Evolutionary conservation across 1,140 invertebrate species (phyloP).

Genomic region (Colletes gigas): DNA sequence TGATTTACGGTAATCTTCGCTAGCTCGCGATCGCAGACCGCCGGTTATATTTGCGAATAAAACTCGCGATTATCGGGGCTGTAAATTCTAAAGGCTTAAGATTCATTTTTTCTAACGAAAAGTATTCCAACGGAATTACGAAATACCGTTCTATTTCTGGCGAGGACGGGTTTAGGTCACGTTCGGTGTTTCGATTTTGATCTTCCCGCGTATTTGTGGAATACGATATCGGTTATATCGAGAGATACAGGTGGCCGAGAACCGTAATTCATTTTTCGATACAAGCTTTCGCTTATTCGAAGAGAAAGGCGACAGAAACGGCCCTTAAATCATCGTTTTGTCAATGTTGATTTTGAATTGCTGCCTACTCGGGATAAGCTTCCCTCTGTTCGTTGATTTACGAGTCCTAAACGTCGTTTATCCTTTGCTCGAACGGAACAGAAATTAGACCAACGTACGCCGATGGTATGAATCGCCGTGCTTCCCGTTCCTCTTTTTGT

Average conservation of each 20-base stretch:
- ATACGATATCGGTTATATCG: no score
- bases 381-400: slow-evolving; percentile 1
- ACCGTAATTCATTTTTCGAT: no score
- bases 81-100: no score
- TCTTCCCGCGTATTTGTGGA: no score
- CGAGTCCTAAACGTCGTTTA: slow-evolving; percentile 13
- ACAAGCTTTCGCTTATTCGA: neutral
- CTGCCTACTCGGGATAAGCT: neutral
- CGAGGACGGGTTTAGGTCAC: no score
- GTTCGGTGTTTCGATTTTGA: no score
- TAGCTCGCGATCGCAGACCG: neutral
- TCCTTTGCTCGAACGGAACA: neutral
- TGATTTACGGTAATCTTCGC: neutral
- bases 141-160: no score
- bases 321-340: neutral
- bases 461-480: neutral
- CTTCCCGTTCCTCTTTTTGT: neutral
- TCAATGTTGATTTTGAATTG: slow-evolving; percentile 27
- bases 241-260: no score
- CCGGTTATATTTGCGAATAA: no score
- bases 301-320: neutral
- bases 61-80: no score
- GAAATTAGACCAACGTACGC: neutral
- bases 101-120: no score
- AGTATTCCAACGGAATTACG: no score